phyloP scores from a whole-genome alignment of 2,113 vertebrate species.

The Leucopsar rothschildi region DNA sequence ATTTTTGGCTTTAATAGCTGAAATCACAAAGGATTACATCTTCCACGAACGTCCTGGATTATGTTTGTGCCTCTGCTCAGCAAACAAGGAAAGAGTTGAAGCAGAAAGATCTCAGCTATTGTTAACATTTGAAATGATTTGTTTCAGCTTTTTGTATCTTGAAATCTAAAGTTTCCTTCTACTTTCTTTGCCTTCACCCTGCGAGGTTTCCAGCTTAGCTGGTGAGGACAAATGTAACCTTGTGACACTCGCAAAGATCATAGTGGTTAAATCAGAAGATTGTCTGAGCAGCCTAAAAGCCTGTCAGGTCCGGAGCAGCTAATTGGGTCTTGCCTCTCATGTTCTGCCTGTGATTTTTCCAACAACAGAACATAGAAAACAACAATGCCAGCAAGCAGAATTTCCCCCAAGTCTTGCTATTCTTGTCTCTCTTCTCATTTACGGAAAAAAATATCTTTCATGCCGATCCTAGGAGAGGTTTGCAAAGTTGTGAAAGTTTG shows the following conservation, averaged over 20 bases:
- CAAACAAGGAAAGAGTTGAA: constrained; percentile 4
- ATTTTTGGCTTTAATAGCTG: constrained; percentile 4
- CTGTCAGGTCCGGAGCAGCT: constrained; percentile 14
- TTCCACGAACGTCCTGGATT: not conserved
- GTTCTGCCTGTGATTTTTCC: constrained; percentile 10
- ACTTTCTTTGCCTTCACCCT: not conserved
- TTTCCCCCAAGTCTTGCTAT: not conserved
- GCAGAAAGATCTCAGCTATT: not conserved
- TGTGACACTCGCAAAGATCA: constrained; percentile 45
- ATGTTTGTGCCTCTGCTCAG: not conserved
- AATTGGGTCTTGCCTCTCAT: constrained; percentile 31
- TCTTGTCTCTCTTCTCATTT: not conserved
- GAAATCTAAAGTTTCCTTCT: constrained; percentile 17
- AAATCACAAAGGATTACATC: constrained; percentile 17
- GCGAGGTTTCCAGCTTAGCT: not conserved
- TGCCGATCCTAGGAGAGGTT: not conserved
- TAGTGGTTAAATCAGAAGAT: constrained; percentile 31
- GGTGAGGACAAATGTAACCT: not conserved
- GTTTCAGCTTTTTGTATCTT: constrained; percentile 5
- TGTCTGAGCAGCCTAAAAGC: constrained; percentile 26
- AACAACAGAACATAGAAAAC: not conserved
- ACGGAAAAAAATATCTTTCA: not conserved
- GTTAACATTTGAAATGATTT: not conserved
- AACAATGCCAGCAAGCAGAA: not conserved
- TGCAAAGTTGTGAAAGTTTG: not conserved